These are phyloP conservation scores for Dendrolimus punctatus DNA, from an alignment of 1,140 invertebrate genomes.

Conservation along the genomic window DNA sequence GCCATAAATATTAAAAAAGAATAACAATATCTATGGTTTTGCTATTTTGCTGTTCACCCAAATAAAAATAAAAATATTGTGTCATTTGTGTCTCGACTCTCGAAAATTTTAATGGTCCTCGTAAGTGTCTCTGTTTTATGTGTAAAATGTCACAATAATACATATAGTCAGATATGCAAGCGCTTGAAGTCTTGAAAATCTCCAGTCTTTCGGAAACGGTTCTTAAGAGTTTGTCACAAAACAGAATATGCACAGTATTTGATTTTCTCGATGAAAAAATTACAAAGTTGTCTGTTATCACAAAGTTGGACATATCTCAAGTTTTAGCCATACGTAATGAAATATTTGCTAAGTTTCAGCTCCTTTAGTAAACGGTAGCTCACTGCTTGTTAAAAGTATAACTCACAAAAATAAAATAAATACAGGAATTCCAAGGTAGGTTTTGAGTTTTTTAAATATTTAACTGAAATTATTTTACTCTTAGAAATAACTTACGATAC, in stretches of 20 bases:
- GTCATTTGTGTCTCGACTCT: background rate
- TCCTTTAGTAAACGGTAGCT: constrained; percentile 30
- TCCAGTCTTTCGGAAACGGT: constrained; percentile 55
- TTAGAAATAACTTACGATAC: too few species aligned
- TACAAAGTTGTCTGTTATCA: constrained; percentile 45
- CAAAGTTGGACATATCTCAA: constrained; percentile 45
- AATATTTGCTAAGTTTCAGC: constrained; percentile 52
- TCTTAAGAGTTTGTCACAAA: constrained; percentile 65
- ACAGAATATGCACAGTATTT: constrained; percentile 71
- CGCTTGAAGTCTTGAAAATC: constrained; percentile 51
- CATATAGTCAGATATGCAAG: constrained; percentile 61
- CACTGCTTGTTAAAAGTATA: constrained; percentile 24
- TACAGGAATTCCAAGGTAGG: constrained; percentile 38
- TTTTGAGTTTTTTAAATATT: constrained; percentile 1
- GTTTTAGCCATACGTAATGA: constrained; percentile 43
- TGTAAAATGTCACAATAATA: too few species aligned
- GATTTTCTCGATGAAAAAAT: constrained; percentile 75
- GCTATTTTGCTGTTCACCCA: background rate
- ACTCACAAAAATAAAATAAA: constrained; percentile 22
- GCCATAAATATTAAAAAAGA: too few species aligned
- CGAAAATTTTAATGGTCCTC: too few species aligned
- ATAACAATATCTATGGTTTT: too few species aligned
- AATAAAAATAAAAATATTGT: too few species aligned
- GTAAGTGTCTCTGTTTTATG: too few species aligned
- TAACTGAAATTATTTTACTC: too few species aligned